Evolutionary conservation across 2,113 vertebrate species (phyloP), one percentile per base, ranked within the genome.

Genomic region (Tupaia chinensis): DNA sequence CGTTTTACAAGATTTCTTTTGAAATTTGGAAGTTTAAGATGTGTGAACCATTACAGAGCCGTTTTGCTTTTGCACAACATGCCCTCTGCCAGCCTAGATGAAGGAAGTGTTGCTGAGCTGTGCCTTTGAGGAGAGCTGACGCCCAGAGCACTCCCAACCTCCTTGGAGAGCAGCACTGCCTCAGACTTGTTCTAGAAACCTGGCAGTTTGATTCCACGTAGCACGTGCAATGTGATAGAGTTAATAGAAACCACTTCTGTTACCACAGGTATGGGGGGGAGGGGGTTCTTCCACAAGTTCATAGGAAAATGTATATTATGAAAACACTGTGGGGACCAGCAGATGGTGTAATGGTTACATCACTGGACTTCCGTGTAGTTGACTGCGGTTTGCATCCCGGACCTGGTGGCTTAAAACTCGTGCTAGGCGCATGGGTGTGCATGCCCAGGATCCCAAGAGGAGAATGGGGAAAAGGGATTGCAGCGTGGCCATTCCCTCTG

Each of bases 1-100:
- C 34, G 60, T 91, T 95, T 91, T 72, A 25, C 92, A 84, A 66
- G 32, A 60, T 80, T 60, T 87, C 29, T 25, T 76, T 74, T 34
- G 23, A 87, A 91, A 77, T 69, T 63, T 95, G 70, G 54, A 92
- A 66, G 16, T 32, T 91, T 69, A 20, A 69, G 69, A 12, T 56
- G 25, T 9, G 9, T 9, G 8, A 95, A 87, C 65, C 70, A 85
- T 29, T 65, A 78, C n/a, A 60, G 7, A 54, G 44, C 44, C 12
- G 27, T 91, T 73, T 95, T 60, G 70, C 29, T 76, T 79, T 91
- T 89, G 27, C 34, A 27, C 23, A 54, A 0, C 53, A 44, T 87
- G 44, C 80, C 58, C 60, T 2, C 34, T 56, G 70, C 32, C 54
- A 85, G 25, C 12, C 10, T 32, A 5, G 76, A 7, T 27, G 77